Conservation (phyloP, 2,888 invertebrate genomes). For the Drosophila monieri region DNA sequence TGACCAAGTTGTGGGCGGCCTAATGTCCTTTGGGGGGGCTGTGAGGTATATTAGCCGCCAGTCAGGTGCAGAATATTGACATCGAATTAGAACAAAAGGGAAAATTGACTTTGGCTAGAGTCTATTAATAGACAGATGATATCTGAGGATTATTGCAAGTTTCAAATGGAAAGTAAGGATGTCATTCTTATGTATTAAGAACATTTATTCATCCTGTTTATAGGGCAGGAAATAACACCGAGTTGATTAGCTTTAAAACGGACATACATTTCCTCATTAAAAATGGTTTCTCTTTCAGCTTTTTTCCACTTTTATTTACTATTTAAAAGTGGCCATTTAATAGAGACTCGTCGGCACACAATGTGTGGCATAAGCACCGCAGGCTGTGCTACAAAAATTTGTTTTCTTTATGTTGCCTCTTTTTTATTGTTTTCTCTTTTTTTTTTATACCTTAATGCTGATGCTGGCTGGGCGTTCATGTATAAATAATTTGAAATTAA, state of each 20-base stretch:
- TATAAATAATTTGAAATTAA: conserved; percentile 78
- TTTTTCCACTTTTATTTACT: conserved; percentile 46
- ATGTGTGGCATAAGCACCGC: conserved; percentile 54
- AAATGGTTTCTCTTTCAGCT: conserved; percentile 8
- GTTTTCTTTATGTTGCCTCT: conserved; percentile 13
- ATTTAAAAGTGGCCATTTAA: conserved; percentile 41
- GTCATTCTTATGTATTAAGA: background rate
- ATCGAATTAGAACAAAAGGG: conserved; percentile 17
- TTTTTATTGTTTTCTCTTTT: conserved; percentile 32
- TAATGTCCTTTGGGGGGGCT: conserved; percentile 28
- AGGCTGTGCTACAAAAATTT: conserved; percentile 47
- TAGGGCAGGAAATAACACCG: background rate
- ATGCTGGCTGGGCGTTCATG: conserved; percentile 63
- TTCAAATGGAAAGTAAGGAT: too few species aligned
- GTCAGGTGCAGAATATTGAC: conserved; percentile 12
- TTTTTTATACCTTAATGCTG: conserved; percentile 37
- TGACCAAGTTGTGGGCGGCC: conserved; percentile 17
- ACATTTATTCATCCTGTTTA: background rate
- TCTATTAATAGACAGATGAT: background rate
- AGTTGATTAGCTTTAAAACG: background rate
- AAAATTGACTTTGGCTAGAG: conserved; percentile 1
- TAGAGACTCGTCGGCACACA: conserved; percentile 44
- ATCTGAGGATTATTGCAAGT: background rate
- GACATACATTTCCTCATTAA: conserved; percentile 8
- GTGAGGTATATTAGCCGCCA: conserved; percentile 11